Base-by-base conservation (phyloP, 2,113 vertebrate genomes). In the Menura novaehollandiae region DNA sequence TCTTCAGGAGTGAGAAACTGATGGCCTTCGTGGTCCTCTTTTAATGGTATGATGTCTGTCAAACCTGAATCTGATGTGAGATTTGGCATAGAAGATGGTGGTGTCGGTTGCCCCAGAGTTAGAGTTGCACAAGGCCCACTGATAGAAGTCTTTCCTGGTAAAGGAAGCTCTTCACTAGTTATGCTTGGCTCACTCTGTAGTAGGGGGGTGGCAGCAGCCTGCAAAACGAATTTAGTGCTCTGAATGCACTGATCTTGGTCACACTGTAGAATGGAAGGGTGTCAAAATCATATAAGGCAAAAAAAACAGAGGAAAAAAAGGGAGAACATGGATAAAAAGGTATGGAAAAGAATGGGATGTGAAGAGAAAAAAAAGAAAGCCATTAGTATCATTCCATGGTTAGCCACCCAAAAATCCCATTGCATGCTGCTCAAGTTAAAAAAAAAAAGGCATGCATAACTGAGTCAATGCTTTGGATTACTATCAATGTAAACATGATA, bases 141-240 rank as follows among this genome's bases (percentile, higher is more conserved):
- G 96, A 99, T 97, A 52, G 98, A 95, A 56, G 98, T 97, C 83
- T 98, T 98, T 85, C 98, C 98, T 1, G 98, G 96, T 41, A 99
- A 95, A 59, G 98, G 94, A 62, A 98, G 98, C 92, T 99, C 99
- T 43, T 99, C 99, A 44, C 98, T 98, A 97, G 98, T 97, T 97
- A 99, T 98, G 96, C 98, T 98, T n/a, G 99, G 98, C 95, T 99
- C 99, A 64, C 97, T 99, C 98, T 99, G 99, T 97, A 99, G 98
- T 95, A 99, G 97, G 24, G 99, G 99, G 2, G 99, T 99, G 97
- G 99, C 98, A 53, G 99, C 99, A 9, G 99, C 99, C 99, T 99
- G 99, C 97, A 99, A 99, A 99, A 99, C 99, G 98, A 99, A 99
- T 99, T 99, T 99, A 98, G 99, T 99, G 99, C 99, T 99, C 98